Conservation (phyloP, 2,113 vertebrate species). For the Xiphophorus hellerii region DNA sequence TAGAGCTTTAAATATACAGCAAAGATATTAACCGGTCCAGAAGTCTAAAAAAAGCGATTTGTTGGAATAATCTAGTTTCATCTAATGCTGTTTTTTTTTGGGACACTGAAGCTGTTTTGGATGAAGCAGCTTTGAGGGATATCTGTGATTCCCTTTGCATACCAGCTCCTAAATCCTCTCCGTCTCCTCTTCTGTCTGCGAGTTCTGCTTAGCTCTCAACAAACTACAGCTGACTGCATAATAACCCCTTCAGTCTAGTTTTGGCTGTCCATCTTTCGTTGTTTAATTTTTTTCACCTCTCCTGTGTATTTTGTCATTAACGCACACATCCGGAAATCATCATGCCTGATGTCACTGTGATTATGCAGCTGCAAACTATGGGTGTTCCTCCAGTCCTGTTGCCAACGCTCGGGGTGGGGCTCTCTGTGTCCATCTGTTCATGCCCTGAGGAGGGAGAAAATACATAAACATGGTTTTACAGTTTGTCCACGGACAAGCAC, state of each 20-base stretch:
- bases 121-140: conserved; percentile 21
- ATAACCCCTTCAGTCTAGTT: conserved; percentile 1
- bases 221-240: not conserved
- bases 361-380: conserved; percentile 62
- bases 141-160: conserved; percentile 25
- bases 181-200: not conserved
- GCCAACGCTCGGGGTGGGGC: conserved; percentile 45
- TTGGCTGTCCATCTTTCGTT: not conserved
- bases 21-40: conserved; percentile 21
- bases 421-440: conserved; percentile 59
- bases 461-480: conserved; percentile 32
- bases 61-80: conserved; percentile 17
- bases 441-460: conserved; percentile 40
- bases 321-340: conserved; percentile 42
- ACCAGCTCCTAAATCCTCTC: conserved; percentile 39
- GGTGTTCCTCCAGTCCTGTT: conserved; percentile 48
- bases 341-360: conserved; percentile 55
- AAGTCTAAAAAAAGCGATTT: conserved; percentile 9
- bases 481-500: conserved; percentile 15
- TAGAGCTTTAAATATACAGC: conserved; percentile 32
- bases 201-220: not conserved
- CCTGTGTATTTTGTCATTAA: not conserved
- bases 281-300: conserved; percentile 7
- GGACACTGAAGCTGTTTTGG: conserved; percentile 10
- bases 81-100: conserved; percentile 25